Percentiles rank a stretch among this genome's conserved stretches.
These are phyloP conservation scores for Cassiopea xamachana DNA, from an alignment of 30 jellyfish, hydroid and myxozoan genomes.

Conservation along the genomic window DNA sequence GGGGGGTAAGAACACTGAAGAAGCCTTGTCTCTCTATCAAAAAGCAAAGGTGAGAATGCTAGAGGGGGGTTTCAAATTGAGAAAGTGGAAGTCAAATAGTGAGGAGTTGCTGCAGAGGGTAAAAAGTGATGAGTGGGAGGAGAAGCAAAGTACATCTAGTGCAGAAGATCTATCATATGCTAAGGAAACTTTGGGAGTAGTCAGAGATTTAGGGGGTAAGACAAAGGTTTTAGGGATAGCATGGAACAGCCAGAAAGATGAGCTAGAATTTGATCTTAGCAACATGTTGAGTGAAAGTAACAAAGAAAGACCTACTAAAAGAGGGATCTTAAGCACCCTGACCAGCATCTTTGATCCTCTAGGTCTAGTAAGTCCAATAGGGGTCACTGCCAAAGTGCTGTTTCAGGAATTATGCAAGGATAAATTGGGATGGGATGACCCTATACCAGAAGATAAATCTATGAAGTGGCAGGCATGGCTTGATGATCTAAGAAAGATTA, in stretches of 20 bases:
- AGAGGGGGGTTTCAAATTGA: background rate
- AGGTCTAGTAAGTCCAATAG: background rate
- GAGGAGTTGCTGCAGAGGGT: background rate
- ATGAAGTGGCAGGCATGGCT: background rate
- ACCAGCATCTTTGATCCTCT: background rate
- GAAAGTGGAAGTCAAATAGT: background rate
- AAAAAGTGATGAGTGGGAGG: background rate
- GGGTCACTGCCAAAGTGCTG: background rate
- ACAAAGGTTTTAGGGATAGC: background rate
- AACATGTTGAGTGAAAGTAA: background rate
- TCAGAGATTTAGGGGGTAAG: background rate
- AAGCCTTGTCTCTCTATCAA: background rate
- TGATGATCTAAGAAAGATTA: background rate
- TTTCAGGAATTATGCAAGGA: background rate
- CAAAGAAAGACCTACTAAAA: background rate
- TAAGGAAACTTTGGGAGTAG: background rate
- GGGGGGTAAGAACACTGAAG: background rate
- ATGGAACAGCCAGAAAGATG: background rate
- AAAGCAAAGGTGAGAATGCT: background rate
- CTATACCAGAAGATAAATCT: background rate
- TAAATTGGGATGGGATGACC: background rate
- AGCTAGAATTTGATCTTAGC: background rate
- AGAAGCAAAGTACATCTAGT: background rate
- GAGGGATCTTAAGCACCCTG: background rate
- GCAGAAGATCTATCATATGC: background rate